A percentile compares a stretch with the other conserved stretches of the same genome.
Evolutionary conservation across 1,140 invertebrate species (phyloP).

Genomic region (Melitaea cinxia): DNA sequence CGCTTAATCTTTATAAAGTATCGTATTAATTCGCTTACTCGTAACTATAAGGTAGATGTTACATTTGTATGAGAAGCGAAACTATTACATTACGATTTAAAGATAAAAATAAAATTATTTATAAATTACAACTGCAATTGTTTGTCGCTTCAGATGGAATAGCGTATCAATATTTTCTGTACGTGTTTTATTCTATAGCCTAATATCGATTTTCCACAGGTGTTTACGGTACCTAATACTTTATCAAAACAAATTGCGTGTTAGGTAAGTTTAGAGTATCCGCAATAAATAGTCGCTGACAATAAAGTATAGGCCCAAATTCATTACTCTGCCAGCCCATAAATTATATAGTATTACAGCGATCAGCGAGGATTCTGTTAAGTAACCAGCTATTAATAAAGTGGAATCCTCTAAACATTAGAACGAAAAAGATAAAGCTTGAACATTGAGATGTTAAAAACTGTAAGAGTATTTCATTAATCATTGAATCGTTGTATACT

Average conservation of each 20-base stretch:
- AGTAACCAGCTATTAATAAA: slow-evolving; percentile 26
- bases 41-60: neutral
- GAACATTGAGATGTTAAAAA: neutral
- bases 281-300: slow-evolving; percentile 11
- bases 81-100: too few species aligned
- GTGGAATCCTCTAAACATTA: neutral
- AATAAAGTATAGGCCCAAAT: slow-evolving; percentile 30
- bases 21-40: neutral
- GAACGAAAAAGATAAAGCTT: neutral
- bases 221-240: neutral
- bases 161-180: too few species aligned
- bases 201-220: neutral
- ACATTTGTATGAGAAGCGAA: neutral
- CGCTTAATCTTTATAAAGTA: slow-evolving; percentile 4
- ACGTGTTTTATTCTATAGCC: neutral
- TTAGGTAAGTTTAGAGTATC: slow-evolving; percentile 7
- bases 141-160: too few species aligned
- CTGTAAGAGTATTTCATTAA: too few species aligned
- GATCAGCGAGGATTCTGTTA: slow-evolving; percentile 13
- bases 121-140: too few species aligned
- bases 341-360: neutral
- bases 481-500: too few species aligned
- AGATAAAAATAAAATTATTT: too few species aligned
- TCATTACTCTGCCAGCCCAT: slow-evolving; percentile 3
- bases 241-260: slow-evolving; percentile 5